A percentile compares a stretch with the other conserved stretches of the same genome.
phyloP scores from a whole-genome alignment of 2,113 vertebrate genomes.

The Nansenia antarctica region DNA sequence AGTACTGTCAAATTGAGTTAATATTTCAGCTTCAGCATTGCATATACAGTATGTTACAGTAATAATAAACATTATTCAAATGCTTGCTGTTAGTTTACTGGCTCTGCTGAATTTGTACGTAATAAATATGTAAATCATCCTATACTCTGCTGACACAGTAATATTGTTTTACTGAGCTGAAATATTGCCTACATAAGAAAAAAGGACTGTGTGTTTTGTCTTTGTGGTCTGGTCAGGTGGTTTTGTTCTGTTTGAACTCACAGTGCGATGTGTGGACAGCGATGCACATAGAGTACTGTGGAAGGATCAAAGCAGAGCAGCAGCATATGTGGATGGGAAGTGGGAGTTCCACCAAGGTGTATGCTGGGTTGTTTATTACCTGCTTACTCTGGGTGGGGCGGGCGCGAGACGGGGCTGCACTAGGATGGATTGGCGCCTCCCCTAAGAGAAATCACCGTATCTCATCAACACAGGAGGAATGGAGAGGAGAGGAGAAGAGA shows the following conservation, averaged over 20 bases:
- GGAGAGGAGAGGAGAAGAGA: conserved; percentile 33
- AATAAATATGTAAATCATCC: no score
- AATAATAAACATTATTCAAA: not conserved
- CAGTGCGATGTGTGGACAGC: conserved; percentile 55
- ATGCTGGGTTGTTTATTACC: conserved; percentile 76
- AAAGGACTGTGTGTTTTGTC: not conserved
- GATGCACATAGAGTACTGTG: conserved; percentile 63
- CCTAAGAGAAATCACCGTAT: conserved; percentile 87
- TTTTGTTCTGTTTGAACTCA: conserved; percentile 38
- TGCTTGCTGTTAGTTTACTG: not conserved
- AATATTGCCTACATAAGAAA: not conserved
- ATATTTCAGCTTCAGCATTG: conserved; percentile 1
- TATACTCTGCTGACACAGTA: no score
- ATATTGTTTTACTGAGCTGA: not conserved
- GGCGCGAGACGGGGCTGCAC: conserved; percentile 82
- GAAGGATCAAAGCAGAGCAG: conserved; percentile 34
- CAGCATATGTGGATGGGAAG: conserved; percentile 63
- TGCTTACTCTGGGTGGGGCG: conserved; percentile 78
- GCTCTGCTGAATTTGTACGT: no score
- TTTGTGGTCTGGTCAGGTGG: conserved; percentile 14
- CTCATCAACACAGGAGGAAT: conserved; percentile 75
- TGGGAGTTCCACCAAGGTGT: conserved; percentile 59
- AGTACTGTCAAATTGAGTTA: not conserved
- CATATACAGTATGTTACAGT: not conserved
- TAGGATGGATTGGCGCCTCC: conserved; percentile 85